Base-by-base conservation (phyloP, 2,797 vertebrate genomes). In the Cottoperca gobio region DNA sequence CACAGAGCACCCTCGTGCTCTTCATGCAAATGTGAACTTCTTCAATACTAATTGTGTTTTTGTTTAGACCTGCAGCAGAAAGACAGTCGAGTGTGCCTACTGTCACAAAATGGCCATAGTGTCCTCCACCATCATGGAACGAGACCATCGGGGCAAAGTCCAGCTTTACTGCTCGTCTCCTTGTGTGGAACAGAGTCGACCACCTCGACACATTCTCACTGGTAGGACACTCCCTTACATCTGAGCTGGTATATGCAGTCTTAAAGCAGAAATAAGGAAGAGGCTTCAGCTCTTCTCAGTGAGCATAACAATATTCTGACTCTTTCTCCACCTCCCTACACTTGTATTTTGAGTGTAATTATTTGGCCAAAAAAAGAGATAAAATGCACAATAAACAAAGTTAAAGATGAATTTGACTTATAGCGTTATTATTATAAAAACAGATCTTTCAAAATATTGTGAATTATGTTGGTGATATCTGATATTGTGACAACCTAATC, bases 141-240 rank as follows among this genome's bases (percentile, higher is more conserved):
- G 95, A 50, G 97, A 95, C 90, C 94, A 91, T 21, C 91, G 94
- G 93, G 98, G 98, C 72, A 98, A 97, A 91, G 95, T 96, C 3
- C 97, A 99, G 65, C 95, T 99, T 60, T 99, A 97, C 85, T 99
- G 98, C 90, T 97, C 97, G 9, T 83, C 95, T 57, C 89, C 93
- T 83, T 99, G 98, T 86, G 95, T 99, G 89, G 97, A 96, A 35
- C 83, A 87, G 54, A 94, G 92, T 76, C 89, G 94, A 70, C 93
- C 94, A 0, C 81, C 88, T 5, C 76, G 40, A 23, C 93, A 94
- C 71, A 76, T 71, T 4, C 89, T 95, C 31, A 89, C 75, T 37
- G 94, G 95, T 95, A 89, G 10, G 50, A 73, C 24, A 33, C 64
- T 33, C 39, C 24, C 46, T 8, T 24, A 11, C 12, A 6, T 4